A percentile compares a stretch with the other conserved stretches of the same genome.
These are phyloP conservation scores for Pomatorhinus ruficollis DNA, from an alignment of 2,113 vertebrate species.

Conservation along the genomic window DNA sequence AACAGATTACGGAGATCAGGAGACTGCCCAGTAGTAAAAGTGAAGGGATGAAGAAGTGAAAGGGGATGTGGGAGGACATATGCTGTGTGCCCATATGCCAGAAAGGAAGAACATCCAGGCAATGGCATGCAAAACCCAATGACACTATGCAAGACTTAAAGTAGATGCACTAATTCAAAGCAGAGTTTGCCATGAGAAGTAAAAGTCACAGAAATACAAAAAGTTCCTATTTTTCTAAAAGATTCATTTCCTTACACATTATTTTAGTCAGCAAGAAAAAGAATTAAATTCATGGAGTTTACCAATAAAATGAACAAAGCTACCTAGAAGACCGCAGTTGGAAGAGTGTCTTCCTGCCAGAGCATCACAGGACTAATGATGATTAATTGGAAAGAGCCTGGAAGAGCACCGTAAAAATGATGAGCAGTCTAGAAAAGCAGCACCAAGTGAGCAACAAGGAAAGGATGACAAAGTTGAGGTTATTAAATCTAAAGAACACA, in stretches of 20 bases:
- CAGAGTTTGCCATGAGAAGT: neutral
- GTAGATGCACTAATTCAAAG: neutral
- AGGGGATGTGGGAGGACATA: neutral
- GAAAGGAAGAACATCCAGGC: neutral
- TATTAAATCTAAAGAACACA: constrained; percentile 13
- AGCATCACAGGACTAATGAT: neutral
- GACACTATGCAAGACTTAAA: neutral
- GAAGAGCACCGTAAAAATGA: neutral
- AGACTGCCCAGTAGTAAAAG: neutral
- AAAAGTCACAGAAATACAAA: neutral
- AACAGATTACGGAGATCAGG: neutral
- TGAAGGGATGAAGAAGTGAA: neutral
- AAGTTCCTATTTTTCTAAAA: neutral
- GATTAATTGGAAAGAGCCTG: neutral
- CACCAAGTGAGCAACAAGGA: neutral
- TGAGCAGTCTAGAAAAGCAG: neutral
- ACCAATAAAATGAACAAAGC: neutral
- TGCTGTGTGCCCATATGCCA: neutral
- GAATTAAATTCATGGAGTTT: neutral
- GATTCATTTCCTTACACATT: neutral
- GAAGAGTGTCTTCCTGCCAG: neutral
- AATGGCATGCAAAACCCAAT: neutral
- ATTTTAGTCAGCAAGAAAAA: neutral
- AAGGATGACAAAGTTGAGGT: neutral
- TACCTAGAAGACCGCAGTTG: neutral